Percentiles rank a stretch among this genome's conserved stretches.
phyloP scores from a whole-genome alignment of 2,797 vertebrate genomes.

The Ceyx erithaca region DNA sequence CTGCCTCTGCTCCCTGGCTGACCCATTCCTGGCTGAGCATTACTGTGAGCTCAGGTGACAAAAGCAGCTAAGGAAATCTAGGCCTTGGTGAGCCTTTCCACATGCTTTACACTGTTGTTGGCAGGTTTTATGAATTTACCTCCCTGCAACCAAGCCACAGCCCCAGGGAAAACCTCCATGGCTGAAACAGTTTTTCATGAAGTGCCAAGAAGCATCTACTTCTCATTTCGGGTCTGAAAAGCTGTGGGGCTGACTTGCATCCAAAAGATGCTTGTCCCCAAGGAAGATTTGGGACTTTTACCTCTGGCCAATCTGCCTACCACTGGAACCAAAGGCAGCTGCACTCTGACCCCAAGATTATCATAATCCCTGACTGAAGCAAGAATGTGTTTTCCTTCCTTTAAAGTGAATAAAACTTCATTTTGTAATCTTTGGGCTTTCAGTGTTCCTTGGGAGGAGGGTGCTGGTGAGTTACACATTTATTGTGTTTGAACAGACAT shows the following conservation, averaged over 20 bases:
- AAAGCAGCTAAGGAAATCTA: not conserved
- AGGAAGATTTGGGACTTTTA: not conserved
- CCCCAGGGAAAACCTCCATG: not conserved
- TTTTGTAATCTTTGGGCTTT: not conserved
- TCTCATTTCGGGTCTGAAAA: not conserved
- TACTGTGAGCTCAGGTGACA: not conserved
- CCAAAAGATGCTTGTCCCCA: not conserved
- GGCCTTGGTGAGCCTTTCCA: not conserved
- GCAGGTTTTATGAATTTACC: not conserved
- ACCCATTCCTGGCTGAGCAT: fast-evolving
- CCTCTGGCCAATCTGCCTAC: not conserved
- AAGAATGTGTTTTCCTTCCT: not conserved
- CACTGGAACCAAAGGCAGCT: not conserved
- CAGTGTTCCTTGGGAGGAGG: not conserved
- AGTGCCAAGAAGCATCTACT: not conserved
- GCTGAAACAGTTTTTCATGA: not conserved
- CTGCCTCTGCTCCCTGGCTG: fast-evolving
- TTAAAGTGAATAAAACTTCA: conserved; percentile 24
- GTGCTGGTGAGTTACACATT: not conserved
- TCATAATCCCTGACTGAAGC: not conserved
- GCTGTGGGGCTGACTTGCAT: not conserved
- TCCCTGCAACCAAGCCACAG: not conserved
- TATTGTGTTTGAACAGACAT: not conserved
- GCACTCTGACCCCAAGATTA: not conserved
- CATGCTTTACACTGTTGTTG: not conserved